These are phyloP conservation scores for Megaustenia siamemsis DNA, from an alignment of 2,888 invertebrate genomes.

Conservation along the genomic window DNA sequence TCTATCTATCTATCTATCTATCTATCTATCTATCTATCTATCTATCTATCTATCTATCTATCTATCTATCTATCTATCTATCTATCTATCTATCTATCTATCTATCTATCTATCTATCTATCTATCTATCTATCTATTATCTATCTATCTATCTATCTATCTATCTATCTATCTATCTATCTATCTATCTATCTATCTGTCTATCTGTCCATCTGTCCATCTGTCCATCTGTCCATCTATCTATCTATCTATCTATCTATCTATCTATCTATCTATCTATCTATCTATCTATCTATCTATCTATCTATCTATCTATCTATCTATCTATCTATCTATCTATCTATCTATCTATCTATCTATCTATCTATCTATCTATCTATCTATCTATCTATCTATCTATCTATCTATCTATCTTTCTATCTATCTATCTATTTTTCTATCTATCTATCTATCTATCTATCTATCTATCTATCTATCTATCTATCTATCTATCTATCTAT, in stretches of 20 bases:
- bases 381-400: too few relatives aligned
- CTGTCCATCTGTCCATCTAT: too few relatives aligned
- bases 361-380: too few relatives aligned
- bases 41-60: background rate
- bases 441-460: background rate
- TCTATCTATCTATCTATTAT: slow-evolving; percentile 30
- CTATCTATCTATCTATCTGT: background rate
- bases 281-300: too few relatives aligned
- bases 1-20: slow-evolving; percentile 16
- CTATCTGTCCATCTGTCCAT: background rate
- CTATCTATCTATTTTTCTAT: too few relatives aligned
- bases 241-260: too few relatives aligned
- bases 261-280: too few relatives aligned
- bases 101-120: background rate
- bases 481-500: too few relatives aligned
- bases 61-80: slow-evolving; percentile 22
- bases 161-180: background rate
- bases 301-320: too few relatives aligned
- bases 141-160: background rate
- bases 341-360: too few relatives aligned
- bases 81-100: slow-evolving; percentile 18
- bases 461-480: background rate
- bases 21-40: background rate
- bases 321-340: too few relatives aligned
- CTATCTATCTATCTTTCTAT: too few relatives aligned